Conservation (phyloP, 2,113 vertebrate species). For the Terrapene triunguis region DNA sequence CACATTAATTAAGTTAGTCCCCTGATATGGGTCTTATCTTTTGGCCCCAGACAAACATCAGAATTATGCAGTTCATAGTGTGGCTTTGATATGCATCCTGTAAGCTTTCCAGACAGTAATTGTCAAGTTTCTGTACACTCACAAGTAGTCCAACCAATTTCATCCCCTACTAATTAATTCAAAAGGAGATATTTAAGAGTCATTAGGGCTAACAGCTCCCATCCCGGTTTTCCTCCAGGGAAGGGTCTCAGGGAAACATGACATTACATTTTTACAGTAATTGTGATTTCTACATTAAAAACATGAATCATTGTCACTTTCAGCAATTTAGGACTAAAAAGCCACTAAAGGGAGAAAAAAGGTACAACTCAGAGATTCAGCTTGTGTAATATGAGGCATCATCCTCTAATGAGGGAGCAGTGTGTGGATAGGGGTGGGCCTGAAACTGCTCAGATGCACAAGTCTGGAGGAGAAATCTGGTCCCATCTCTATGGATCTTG, state of each 20-base stretch:
- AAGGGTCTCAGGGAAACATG: constrained; percentile 19
- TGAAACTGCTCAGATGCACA: not conserved
- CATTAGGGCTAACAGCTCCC: constrained; percentile 26
- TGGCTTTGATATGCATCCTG: not conserved
- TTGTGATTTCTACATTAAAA: not conserved
- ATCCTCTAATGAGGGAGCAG: not conserved
- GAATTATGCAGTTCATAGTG: not conserved
- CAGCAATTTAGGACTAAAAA: not conserved
- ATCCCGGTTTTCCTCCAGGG: not conserved
- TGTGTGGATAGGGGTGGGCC: not conserved
- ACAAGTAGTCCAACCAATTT: not conserved
- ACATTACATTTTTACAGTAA: constrained; percentile 5
- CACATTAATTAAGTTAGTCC: not conserved
- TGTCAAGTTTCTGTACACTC: constrained; percentile 17
- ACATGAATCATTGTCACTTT: not conserved
- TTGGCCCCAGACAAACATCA: not conserved
- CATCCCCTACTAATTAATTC: constrained; percentile 11
- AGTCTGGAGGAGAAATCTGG: not conserved
- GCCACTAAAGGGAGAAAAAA: not conserved
- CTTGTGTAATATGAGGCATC: not conserved
- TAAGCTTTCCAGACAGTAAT: constrained; percentile 36
- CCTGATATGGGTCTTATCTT: not conserved
- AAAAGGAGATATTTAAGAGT: constrained; percentile 27
- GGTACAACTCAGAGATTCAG: not conserved
- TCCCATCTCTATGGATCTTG: not conserved